A percentile compares a stretch with the other conserved stretches of the same genome.
Conservation (phyloP, 2,888 invertebrate genomes). For the Ennomos quercinarius region DNA sequence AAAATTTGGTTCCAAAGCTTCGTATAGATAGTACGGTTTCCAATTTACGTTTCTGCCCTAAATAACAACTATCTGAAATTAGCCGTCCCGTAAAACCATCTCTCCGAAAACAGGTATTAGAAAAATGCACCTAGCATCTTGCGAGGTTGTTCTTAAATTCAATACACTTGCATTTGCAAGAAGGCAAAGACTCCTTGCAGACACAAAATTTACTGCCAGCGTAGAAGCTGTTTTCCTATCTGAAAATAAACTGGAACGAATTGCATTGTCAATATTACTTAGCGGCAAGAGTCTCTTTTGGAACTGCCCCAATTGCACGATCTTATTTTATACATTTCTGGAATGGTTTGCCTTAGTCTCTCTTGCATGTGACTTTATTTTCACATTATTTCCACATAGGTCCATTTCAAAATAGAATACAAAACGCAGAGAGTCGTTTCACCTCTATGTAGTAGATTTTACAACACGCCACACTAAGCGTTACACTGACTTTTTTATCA, state of each 20-base stretch:
- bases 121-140: constrained; percentile 8
- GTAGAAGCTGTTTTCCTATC: constrained; percentile 31
- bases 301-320: constrained; percentile 30
- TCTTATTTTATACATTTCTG: constrained; percentile 13
- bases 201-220: constrained; percentile 26
- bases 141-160: constrained; percentile 19
- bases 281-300: constrained; percentile 31
- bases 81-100: background rate
- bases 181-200: constrained; percentile 9
- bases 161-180: constrained; percentile 19
- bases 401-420: background rate
- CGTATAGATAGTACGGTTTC: too few relatives aligned
- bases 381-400: background rate
- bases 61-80: constrained; percentile 12
- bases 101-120: constrained; percentile 9
- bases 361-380: constrained; percentile 1
- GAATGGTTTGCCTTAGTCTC: background rate
- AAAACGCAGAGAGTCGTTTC: too few relatives aligned
- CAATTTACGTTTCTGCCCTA: too few relatives aligned
- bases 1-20: too few relatives aligned
- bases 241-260: constrained; percentile 34
- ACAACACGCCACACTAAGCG: too few relatives aligned
- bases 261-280: constrained; percentile 39
- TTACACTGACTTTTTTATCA: too few relatives aligned
- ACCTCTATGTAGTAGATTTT: too few relatives aligned